phyloP scores from a whole-genome alignment of 30 jellyfish, hydroid and myxozoan genomes.

The Morbakka virulenta region DNA sequence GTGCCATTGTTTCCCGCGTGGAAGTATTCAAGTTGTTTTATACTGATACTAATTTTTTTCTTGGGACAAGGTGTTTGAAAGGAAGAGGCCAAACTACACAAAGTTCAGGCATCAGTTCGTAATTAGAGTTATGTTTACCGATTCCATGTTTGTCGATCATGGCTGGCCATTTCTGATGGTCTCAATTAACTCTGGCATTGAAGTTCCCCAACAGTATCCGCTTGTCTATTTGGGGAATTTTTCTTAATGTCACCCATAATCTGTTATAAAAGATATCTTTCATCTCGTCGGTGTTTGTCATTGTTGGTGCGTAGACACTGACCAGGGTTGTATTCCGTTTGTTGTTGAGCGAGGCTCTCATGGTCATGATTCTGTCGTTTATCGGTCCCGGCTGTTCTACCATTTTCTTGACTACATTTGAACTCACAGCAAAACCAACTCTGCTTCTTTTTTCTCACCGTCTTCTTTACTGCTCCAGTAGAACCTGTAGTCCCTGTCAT shows the following conservation, averaged over 20 bases:
- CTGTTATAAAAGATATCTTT: too few relatives aligned
- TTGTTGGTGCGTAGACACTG: conserved; percentile 1
- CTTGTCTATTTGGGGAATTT: not conserved
- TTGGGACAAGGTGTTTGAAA: conserved; percentile 2
- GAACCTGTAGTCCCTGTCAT: not conserved
- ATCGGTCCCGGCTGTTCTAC: too few relatives aligned
- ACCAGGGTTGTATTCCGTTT: not conserved
- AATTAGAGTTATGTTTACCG: not conserved
- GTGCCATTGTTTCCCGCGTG: conserved; percentile 18
- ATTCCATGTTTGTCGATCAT: not conserved
- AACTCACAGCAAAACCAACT: too few relatives aligned
- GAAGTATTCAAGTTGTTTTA: conserved; percentile 8
- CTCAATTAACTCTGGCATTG: conserved; percentile 10
- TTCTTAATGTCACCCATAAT: too few relatives aligned
- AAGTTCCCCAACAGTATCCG: not conserved
- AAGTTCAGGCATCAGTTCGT: not conserved
- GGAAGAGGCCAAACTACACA: not conserved
- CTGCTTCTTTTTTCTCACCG: not conserved
- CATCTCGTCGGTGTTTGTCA: too few relatives aligned
- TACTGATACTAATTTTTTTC: not conserved
- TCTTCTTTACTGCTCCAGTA: not conserved
- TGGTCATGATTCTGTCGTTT: not conserved
- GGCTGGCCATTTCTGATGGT: not conserved
- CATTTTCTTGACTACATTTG: too few relatives aligned
- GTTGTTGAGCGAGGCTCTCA: not conserved